Evolutionary conservation across 92 coral and sea anemone genomes (phyloP).

Genomic region (Galaxea fascicularis): DNA sequence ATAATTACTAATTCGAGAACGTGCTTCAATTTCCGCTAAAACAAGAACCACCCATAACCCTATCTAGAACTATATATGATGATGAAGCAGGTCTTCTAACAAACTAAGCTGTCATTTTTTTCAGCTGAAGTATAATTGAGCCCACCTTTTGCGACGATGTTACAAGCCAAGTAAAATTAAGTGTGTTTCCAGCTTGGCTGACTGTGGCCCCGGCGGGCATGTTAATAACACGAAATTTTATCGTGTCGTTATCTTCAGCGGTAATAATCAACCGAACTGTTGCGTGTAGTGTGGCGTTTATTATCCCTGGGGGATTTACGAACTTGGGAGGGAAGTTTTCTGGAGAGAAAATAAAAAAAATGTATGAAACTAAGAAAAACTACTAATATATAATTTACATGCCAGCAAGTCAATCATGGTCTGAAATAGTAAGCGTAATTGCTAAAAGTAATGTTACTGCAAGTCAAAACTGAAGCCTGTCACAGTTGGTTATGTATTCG

Average conservation of each 20-base stretch:
- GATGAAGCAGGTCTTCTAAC: no score
- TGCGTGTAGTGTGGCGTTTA: constrained; percentile 46
- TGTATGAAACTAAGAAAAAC: constrained; percentile 3
- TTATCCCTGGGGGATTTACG: constrained; percentile 1
- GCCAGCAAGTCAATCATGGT: not conserved
- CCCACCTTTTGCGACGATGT: not conserved
- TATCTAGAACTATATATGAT: no score
- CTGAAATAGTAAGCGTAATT: not conserved
- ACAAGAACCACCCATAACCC: no score
- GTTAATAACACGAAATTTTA: not conserved
- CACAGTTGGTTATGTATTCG: not conserved
- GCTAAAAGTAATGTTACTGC: no score
- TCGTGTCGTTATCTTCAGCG: constrained; percentile 57
- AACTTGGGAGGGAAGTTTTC: constrained; percentile 1
- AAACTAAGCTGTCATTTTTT: no score
- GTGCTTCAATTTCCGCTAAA: no score
- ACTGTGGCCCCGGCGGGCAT: not conserved
- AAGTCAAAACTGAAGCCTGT: no score
- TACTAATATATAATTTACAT: not conserved
- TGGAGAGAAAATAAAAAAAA: not conserved
- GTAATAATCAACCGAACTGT: constrained; percentile 12
- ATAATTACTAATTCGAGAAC: no score
- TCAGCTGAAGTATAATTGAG: no score
- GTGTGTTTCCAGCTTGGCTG: not conserved
- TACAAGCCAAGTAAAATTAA: not conserved